Evolutionary conservation across 2,888 invertebrate genomes (phyloP), one percentile per base, ranked within the genome.

Genomic region (Scrobipalpa costella): DNA sequence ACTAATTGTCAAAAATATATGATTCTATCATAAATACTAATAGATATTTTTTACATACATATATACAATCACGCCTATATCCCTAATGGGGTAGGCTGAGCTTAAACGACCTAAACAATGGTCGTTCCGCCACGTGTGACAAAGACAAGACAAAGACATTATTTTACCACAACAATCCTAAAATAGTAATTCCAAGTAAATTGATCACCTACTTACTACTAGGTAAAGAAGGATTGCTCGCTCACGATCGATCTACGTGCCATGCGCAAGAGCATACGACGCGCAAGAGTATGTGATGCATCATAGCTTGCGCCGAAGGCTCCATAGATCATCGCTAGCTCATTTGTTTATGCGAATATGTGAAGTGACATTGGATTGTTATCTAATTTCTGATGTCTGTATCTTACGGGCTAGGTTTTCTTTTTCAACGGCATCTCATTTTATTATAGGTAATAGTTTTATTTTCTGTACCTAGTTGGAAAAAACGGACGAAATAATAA

Each of bases 261-360:
- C 64, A 36, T 61, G 66, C 66, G 66, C 47, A 27, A 1, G n/a
- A n/a, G n/a, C n/a, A n/a, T n/a, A n/a, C n/a, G n/a, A 47, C 27
- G 44, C 50, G 47, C 33, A 13, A 21, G 58, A 40, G 57, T 38
- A 40, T 36, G 38, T 58, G 64, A 67, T 67, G 67, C 68, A 71
- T 73, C 70, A 72, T 69, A 55, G 64, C 62, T 67, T 67, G 66
- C 65, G 65, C 40, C 68, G 69, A 73, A 70, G 71, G 69, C 60
- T 64, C 62, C 66, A 44, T 62, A 64, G 63, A 67, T 66, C 47
- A 74, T 71, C 66, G 61, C 68, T 68, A 68, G 64, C 64, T 65
- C 64, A 59, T 59, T 38, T 27, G 59, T 59, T 60, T 49, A 60
- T 21, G 60, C 60, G 49, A 60, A 60, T 49, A 49, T 33, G 34